A percentile compares a stretch with the other conserved stretches of the same genome.
Evolutionary conservation across 2,113 vertebrate genomes (phyloP).

Genomic region (Neolamprologus falcicula): DNA sequence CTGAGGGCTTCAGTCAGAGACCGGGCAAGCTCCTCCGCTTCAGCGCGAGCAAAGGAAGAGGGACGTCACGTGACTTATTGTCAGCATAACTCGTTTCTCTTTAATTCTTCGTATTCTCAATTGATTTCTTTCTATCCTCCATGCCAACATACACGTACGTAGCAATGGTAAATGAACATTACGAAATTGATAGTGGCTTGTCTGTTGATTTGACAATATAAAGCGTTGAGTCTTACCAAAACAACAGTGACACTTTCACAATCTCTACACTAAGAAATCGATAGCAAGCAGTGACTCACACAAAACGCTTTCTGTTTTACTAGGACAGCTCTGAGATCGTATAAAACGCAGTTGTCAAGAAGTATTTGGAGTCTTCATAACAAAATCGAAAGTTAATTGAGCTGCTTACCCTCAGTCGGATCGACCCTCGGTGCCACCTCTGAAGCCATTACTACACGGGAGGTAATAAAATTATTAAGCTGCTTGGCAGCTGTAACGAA

Average conservation of each 20-base stretch:
- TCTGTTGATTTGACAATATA: neutral
- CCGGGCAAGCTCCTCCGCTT: slow-evolving; percentile 73
- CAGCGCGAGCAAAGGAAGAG: neutral
- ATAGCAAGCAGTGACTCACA: neutral
- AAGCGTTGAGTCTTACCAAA: neutral
- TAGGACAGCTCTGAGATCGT: neutral
- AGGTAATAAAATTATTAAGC: neutral
- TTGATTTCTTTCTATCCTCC: neutral
- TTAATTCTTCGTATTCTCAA: neutral
- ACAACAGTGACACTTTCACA: neutral
- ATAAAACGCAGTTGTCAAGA: neutral
- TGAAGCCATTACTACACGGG: slow-evolving; percentile 19
- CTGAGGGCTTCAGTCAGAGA: slow-evolving; percentile 72
- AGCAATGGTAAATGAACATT: neutral
- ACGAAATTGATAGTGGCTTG: neutral
- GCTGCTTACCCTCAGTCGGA: slow-evolving; percentile 33
- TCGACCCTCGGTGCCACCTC: neutral
- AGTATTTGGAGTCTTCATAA: neutral
- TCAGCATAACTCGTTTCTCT: neutral
- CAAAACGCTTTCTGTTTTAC: neutral
- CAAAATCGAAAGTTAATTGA: slow-evolving; percentile 7
- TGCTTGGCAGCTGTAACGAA: neutral
- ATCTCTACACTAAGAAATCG: neutral
- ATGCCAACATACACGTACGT: neutral
- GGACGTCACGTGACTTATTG: neutral